A percentile compares a stretch with the other conserved stretches of the same genome.
phyloP scores from a whole-genome alignment of 2,888 invertebrate genomes.

The Candidula unifasciata region DNA sequence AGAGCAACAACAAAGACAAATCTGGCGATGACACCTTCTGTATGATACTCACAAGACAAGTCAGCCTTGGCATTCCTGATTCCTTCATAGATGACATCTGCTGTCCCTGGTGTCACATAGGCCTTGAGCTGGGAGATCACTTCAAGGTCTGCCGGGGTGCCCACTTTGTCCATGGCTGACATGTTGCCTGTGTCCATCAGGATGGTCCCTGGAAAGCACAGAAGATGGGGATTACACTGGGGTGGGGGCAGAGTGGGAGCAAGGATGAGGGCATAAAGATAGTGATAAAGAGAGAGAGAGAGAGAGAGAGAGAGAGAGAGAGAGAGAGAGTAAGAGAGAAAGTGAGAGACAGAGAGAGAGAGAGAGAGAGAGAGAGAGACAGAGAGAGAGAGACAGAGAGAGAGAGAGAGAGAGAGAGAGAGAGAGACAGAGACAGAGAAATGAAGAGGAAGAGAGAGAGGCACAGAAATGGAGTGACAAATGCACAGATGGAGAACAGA shows the following conservation, averaged over 20 bases:
- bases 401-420: not conserved
- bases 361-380: not conserved
- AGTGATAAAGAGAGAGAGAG: constrained; percentile 6
- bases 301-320: not conserved
- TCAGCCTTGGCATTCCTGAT: constrained; percentile 84
- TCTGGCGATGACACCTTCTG: not conserved
- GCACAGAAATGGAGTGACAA: no score
- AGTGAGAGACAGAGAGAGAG: not conserved
- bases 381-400: not conserved
- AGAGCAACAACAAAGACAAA: not conserved
- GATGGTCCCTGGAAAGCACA: constrained; percentile 83
- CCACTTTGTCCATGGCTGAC: constrained; percentile 83
- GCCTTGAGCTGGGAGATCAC: constrained; percentile 80
- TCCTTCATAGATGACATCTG: constrained; percentile 80
- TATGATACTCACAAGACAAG: constrained; percentile 79
- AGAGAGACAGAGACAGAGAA: constrained; percentile 14
- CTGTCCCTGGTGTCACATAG: constrained; percentile 59
- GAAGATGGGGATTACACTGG: not conserved
- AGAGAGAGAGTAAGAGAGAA: constrained; percentile 7
- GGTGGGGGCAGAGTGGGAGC: no score
- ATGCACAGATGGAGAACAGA: no score
- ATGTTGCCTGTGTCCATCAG: constrained; percentile 89
- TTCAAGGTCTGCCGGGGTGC: constrained; percentile 83
- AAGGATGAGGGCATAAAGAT: not conserved
- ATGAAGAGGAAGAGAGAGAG: constrained; percentile 9